A percentile compares a stretch with the other conserved stretches of the same genome.
These are phyloP conservation scores for Lipophrys pholis DNA, from an alignment of 2,113 vertebrate species.

Conservation along the genomic window DNA sequence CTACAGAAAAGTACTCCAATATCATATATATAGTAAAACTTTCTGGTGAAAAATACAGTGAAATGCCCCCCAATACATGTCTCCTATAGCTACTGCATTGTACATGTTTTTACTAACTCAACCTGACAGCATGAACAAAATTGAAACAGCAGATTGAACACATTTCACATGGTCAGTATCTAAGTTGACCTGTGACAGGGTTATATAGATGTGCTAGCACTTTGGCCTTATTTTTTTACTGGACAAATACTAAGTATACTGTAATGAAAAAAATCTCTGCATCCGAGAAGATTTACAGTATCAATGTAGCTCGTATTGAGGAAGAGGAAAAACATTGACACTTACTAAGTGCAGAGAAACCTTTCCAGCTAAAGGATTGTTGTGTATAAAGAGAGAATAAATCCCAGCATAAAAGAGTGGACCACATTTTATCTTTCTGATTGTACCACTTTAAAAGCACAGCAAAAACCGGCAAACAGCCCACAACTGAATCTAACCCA, in stretches of 20 bases:
- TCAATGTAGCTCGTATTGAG: constrained; percentile 18
- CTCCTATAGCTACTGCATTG: too few species aligned
- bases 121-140: too few species aligned
- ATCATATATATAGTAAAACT: too few species aligned
- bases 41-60: too few species aligned
- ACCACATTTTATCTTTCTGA: constrained; percentile 50
- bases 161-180: too few species aligned
- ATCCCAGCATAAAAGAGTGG: constrained; percentile 48
- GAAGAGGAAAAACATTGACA: constrained; percentile 37
- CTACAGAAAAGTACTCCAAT: too few species aligned
- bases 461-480: constrained; percentile 40
- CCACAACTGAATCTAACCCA: constrained; percentile 51
- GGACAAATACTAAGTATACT: constrained; percentile 10
- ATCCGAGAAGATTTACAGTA: background rate
- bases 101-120: too few species aligned
- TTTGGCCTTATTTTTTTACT: background rate
- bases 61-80: too few species aligned
- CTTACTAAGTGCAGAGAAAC: background rate
- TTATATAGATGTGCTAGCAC: too few species aligned
- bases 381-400: constrained; percentile 41
- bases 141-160: too few species aligned
- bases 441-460: constrained; percentile 45
- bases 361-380: background rate
- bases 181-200: too few species aligned
- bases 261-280: background rate